These are phyloP conservation scores for Dendrocincla fuliginosa DNA, from an alignment of 2,797 vertebrate species.

Conservation along the genomic window DNA sequence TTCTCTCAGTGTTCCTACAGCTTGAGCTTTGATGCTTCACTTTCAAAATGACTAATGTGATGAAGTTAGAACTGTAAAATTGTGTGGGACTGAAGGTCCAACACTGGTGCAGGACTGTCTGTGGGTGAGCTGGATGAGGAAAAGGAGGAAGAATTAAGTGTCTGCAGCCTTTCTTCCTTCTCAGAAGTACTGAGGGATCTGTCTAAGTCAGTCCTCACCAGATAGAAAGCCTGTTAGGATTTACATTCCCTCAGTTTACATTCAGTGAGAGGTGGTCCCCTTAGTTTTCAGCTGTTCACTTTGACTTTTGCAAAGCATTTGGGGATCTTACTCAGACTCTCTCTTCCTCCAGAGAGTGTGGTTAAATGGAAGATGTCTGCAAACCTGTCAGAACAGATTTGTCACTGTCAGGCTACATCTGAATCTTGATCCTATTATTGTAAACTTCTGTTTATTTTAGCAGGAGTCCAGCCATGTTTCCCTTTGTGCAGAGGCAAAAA, in stretches of 20 bases:
- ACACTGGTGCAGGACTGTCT: neutral
- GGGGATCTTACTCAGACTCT: neutral
- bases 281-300: neutral
- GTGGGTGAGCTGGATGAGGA: neutral
- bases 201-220: neutral
- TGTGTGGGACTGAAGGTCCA: neutral
- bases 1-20: neutral
- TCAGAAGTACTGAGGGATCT: neutral
- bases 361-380: neutral
- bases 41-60: neutral
- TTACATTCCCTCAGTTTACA: neutral
- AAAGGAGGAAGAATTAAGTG: neutral
- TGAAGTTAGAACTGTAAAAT: neutral
- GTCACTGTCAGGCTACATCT: neutral
- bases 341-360: neutral
- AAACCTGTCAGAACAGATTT: neutral
- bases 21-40: neutral
- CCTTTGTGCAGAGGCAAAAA: neutral
- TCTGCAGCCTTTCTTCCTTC: neutral
- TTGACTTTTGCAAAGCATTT: neutral
- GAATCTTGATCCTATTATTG: neutral
- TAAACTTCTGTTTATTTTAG: neutral
- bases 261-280: neutral
- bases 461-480: neutral
- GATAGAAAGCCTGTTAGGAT: neutral